Base-by-base conservation (phyloP, 2,797 vertebrate genomes). In the Thalassophryne amazonica region DNA sequence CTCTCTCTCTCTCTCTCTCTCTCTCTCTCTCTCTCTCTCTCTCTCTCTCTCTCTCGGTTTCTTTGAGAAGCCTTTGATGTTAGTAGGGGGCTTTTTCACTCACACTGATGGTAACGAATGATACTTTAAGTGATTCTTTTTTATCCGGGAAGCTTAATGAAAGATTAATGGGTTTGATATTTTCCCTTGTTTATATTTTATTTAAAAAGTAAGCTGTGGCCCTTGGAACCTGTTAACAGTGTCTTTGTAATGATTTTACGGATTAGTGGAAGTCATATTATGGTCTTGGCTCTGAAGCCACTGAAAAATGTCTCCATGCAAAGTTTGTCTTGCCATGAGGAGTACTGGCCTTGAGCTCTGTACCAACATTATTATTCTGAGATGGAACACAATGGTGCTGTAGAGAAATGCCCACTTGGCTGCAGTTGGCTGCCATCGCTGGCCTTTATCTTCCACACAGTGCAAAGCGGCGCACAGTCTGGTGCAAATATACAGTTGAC, bases 111-210 rank as follows among this genome's bases (percentile, higher is more conserved):
- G 91, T 91, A 91, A 92, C 91, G 92, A 95, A 93, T 87, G 93
- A 94, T 93, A 94, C 93, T 95, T 93, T 94, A 95, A 98, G 93
- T 84, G 91, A 94, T 96, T 96, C 93, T 94, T 96, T 98, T 98
- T 98, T 95, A 98, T 99, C 95, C 92, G 84, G 91, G 92, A 85
- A 93, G 92, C 93, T 92, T 97, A 96, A 97, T 98, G 94, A 97
- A 98, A 98, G 94, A 97, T 98, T 98, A 96, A 99, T 97, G 92
- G 91, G 91, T 94, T 93, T 92, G 90, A 92, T 95, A 94, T 94
- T 96, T 94, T 93, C 93, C 71, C 93, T 94, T 94, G 93, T 95
- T 94, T 93, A 93, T 95, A 90, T 91, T 90, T 91, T 88, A 90
- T 92, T 91, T 83, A 87, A 86, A 91, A 89, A 86, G 85, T 80